Percentiles rank a stretch among this genome's conserved stretches.
Evolutionary conservation across 2,888 invertebrate species (phyloP).

Genomic region (Caprella mutica): DNA sequence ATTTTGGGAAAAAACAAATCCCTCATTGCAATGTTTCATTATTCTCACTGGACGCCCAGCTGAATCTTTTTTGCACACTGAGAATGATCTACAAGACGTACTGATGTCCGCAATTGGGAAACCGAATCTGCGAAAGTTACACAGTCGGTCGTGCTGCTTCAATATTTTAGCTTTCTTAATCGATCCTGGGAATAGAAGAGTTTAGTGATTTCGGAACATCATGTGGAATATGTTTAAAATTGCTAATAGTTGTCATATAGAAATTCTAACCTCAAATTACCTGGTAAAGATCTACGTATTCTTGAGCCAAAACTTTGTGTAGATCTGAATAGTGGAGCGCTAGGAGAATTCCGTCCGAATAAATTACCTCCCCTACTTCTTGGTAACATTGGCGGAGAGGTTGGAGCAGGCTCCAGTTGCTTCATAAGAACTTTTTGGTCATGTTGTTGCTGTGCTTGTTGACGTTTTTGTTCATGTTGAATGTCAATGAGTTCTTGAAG

Average conservation of each 20-base stretch:
- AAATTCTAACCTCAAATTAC: too few relatives aligned
- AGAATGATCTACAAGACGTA: conserved; percentile 12
- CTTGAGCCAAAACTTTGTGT: too few relatives aligned
- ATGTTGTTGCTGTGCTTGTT: conserved; percentile 38
- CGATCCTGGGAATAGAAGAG: too few relatives aligned
- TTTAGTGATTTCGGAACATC: too few relatives aligned
- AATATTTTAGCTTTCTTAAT: conserved; percentile 3
- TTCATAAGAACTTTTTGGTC: too few relatives aligned
- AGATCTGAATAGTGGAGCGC: too few relatives aligned
- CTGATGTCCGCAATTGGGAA: conserved; percentile 18
- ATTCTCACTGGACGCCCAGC: conserved; percentile 9
- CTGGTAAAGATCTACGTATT: too few relatives aligned
- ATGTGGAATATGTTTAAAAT: too few relatives aligned
- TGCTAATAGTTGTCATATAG: too few relatives aligned
- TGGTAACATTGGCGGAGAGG: background rate
- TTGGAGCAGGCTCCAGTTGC: too few relatives aligned
- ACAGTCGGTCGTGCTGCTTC: conserved; percentile 7
- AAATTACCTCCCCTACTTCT: conserved; percentile 3
- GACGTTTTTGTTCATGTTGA: conserved; percentile 35
- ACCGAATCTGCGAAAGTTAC: conserved; percentile 13
- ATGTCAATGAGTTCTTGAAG: conserved; percentile 17
- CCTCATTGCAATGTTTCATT: conserved; percentile 15
- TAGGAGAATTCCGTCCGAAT: too few relatives aligned
- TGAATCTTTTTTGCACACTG: conserved; percentile 9
- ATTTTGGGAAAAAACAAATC: conserved; percentile 21